Percentiles rank a stretch among this genome's conserved stretches.
These are phyloP conservation scores for Heliconius hewitsoni DNA, from an alignment of 1,140 invertebrate species.

Conservation along the genomic window DNA sequence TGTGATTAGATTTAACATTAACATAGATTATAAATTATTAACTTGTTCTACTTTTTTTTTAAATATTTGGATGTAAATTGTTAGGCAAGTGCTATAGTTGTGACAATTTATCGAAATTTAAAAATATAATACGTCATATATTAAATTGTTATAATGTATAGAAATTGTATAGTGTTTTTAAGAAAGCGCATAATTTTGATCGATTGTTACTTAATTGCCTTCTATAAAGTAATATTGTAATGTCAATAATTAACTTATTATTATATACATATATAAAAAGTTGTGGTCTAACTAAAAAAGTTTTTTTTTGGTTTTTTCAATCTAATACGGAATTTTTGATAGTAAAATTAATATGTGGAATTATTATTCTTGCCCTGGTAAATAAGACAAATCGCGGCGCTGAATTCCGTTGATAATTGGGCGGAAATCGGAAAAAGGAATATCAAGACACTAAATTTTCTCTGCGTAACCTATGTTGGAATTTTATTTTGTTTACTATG, in stretches of 20 bases:
- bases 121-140: conserved; percentile 9
- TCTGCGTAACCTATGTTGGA: too few species aligned
- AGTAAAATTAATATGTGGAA: too few species aligned
- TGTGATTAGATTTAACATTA: conserved; percentile 4
- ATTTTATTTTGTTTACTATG: too few species aligned
- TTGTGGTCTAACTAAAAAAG: neutral
- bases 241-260: conserved; percentile 4
- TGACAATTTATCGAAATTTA: neutral
- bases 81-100: conserved; percentile 5
- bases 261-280: neutral
- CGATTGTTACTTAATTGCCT: conserved; percentile 8
- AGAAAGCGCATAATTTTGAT: neutral
- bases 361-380: too few species aligned
- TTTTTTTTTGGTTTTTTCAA: neutral
- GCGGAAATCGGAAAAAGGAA: too few species aligned
- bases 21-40: neutral
- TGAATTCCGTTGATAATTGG: too few species aligned
- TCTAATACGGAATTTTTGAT: too few species aligned
- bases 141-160: neutral
- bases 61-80: neutral
- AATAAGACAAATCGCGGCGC: too few species aligned
- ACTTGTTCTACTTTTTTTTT: conserved; percentile 3
- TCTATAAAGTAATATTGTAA: neutral
- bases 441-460: too few species aligned
- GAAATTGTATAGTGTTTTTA: neutral